These are phyloP conservation scores for Ichneumon xanthorius DNA, from an alignment of 2,888 invertebrate species.

Conservation along the genomic window DNA sequence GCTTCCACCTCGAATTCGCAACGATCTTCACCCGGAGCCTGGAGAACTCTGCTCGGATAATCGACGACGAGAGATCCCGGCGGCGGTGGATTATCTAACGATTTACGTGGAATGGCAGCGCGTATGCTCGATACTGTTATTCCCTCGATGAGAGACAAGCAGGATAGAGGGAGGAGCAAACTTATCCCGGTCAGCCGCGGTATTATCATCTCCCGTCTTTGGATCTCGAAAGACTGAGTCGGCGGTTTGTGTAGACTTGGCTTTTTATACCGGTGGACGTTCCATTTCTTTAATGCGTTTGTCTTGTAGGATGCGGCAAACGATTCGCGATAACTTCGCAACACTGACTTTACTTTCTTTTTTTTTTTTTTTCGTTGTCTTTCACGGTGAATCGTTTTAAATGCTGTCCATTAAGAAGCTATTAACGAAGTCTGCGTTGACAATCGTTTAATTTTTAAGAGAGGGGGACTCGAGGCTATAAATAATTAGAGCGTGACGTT, in stretches of 20 bases:
- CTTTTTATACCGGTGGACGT: conserved; percentile 71
- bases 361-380: too few relatives aligned
- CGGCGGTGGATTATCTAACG: neutral
- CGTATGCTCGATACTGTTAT: conserved; percentile 27
- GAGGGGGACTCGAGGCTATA: neutral
- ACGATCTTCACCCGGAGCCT: conserved; percentile 5
- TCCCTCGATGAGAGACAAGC: conserved; percentile 31
- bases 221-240: conserved; percentile 19
- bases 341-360: conserved; percentile 8
- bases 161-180: conserved; percentile 42
- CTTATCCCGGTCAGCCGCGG: conserved; percentile 2
- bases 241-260: conserved; percentile 5
- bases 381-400: neutral
- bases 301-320: conserved; percentile 76
- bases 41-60: neutral
- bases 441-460: neutral
- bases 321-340: conserved; percentile 55
- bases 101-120: neutral
- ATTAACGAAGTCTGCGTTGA: neutral
- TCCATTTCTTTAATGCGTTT: conserved; percentile 73
- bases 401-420: neutral
- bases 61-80: neutral
- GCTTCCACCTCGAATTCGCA: conserved; percentile 7
- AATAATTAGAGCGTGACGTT: conserved; percentile 8
- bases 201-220: conserved; percentile 32